Base-by-base conservation (phyloP, 2,113 vertebrate genomes). In the Planiliza haematocheilus region DNA sequence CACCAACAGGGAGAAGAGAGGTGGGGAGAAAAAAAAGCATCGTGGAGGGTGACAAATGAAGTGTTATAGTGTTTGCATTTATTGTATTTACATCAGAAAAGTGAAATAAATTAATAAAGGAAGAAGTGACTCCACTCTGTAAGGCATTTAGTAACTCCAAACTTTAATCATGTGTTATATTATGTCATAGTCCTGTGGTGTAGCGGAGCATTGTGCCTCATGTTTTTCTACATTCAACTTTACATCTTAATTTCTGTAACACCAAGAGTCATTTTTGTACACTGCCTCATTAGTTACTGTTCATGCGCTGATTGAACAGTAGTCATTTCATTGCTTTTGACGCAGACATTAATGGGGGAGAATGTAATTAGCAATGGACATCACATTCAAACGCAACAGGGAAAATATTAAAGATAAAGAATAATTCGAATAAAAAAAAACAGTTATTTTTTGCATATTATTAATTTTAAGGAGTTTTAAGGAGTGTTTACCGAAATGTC, bases 111-210 rank as follows among this genome's bases (percentile, higher is more conserved):
- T 30, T 3, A 30, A 42, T 13, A 52, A 21, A 16, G 13, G 89
- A 56, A 8, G 70, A 82, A 88, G 37, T 58, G 68, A 82, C 51
- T 79, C 21, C 66, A 83, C 52, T 75, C 63, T 52, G 77, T 61
- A 68, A 89, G 66, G 46, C 77, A 69, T 85, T 88, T 80, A 65
- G 64, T 85, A 84, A 85, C 18, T 36, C 81, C 34, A 63, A 75
- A 77, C 66, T 91, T 93, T 88, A 91, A 85, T 52, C 52, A 79
- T 73, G 20, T 79, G 14, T 81, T 66, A 39, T 50, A 58, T 77
- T 71, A 70, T 79, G 14, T 56, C 39, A 52, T 71, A 57, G 51
- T 73, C 46, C 43, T 72, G 72, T 72, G 76, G 71, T 9, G 10
- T 68, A 86, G 74, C 79, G 52, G 80, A 87, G 78, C 66, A 78